Conservation (phyloP, 2,888 invertebrate species). For the Acanthosepion esculentum region DNA sequence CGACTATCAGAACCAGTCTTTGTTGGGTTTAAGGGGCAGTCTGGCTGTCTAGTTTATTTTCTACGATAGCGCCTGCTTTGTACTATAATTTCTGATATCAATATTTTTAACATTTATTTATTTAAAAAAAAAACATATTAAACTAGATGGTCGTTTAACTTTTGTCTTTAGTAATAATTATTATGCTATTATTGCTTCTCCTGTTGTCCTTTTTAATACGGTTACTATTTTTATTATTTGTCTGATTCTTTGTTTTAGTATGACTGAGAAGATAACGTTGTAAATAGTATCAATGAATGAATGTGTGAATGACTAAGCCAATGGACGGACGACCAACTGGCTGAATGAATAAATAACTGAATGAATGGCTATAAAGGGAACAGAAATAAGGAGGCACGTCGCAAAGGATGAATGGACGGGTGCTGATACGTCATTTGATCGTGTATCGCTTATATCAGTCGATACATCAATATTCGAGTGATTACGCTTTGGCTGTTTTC, state of each 20-base stretch:
- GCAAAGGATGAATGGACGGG: background rate
- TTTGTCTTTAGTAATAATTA: too few species aligned
- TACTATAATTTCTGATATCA: too few species aligned
- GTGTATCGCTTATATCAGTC: background rate
- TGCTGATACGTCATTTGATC: background rate
- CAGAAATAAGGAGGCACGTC: background rate
- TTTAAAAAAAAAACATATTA: too few species aligned
- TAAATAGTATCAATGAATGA: background rate
- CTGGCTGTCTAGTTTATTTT: too few species aligned
- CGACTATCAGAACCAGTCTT: too few species aligned
- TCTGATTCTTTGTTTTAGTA: background rate
- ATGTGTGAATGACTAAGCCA: background rate
- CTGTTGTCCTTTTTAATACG: background rate
- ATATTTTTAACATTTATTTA: too few species aligned
- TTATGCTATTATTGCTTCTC: too few species aligned
- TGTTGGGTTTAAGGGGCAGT: too few species aligned
- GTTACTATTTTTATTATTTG: background rate
- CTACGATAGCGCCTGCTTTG: too few species aligned
- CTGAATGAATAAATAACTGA: background rate
- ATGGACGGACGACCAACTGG: background rate
- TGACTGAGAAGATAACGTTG: background rate
- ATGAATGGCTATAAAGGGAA: background rate
- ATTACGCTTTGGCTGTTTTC: background rate
- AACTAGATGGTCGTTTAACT: too few species aligned
- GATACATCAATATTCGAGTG: background rate